phyloP scores from a whole-genome alignment of 1,140 invertebrate species.

The Psilanteris sp. region DNA sequence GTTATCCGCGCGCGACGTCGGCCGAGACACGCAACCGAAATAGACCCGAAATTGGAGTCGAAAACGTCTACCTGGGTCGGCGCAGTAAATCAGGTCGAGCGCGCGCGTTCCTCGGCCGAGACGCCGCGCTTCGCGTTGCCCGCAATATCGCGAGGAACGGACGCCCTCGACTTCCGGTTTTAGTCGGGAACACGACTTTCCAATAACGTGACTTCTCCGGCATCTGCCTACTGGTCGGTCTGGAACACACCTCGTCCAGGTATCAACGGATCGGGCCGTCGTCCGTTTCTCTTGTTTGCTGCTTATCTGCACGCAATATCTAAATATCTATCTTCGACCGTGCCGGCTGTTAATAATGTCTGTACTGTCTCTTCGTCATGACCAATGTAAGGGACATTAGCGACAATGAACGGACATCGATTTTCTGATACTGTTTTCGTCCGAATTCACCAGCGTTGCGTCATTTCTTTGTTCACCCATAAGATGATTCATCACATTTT shows the following conservation, averaged over 20 bases:
- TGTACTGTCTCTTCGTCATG: slow-evolving; percentile 36
- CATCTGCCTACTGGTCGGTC: slow-evolving; percentile 68
- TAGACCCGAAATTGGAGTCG: not conserved
- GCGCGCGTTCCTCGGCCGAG: slow-evolving; percentile 14
- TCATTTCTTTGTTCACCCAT: slow-evolving; percentile 25
- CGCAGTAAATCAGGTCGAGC: slow-evolving; percentile 42
- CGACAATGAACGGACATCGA: slow-evolving; percentile 52
- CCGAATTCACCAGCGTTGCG: slow-evolving; percentile 39
- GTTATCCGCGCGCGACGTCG: slow-evolving; percentile 6
- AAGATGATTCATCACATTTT: slow-evolving; percentile 33
- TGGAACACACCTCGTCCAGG: slow-evolving; percentile 67
- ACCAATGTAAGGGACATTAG: slow-evolving; percentile 44
- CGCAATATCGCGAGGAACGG: slow-evolving; percentile 52
- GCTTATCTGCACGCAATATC: slow-evolving; percentile 72
- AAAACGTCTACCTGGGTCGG: slow-evolving; percentile 30
- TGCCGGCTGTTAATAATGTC: slow-evolving; percentile 67
- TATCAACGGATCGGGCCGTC: slow-evolving; percentile 59
- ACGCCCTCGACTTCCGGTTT: slow-evolving; percentile 74
- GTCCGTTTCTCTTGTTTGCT: slow-evolving; percentile 59
- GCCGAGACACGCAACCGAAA: slow-evolving; percentile 4
- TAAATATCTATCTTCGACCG: slow-evolving; percentile 67
- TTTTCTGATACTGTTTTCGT: slow-evolving; percentile 53
- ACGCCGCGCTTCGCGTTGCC: slow-evolving; percentile 20
- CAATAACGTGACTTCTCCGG: slow-evolving; percentile 71
- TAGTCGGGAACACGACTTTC: slow-evolving; percentile 73